Evolutionary conservation across 2,888 invertebrate species (phyloP), one percentile per base, ranked within the genome.

Genomic region (Agapostemon virescens): DNA sequence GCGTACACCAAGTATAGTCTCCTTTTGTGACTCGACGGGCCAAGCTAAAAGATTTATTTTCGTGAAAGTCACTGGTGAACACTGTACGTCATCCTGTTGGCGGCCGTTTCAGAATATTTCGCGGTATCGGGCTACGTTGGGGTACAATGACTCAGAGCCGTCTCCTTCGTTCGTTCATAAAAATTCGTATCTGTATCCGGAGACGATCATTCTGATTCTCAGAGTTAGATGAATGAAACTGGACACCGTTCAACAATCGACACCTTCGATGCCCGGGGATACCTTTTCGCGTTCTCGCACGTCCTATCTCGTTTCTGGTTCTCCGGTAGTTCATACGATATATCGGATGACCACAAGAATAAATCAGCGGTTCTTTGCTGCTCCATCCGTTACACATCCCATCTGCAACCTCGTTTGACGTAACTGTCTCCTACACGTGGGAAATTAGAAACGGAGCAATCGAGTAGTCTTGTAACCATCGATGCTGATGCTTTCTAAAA

Each of bases 271-370:
- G 68, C 30, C 40, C 61, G 68, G 61, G 77, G 82, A 71, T 84
- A 77, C 70, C 77, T 84, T 84, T 84, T 84, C 84, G 63, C 38
- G 81, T 36, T 71, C 76, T 52, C 38, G 36, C 33, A 52, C 78
- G 66, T 71, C 72, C 83, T 77, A 77, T 78, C 84, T 67, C 75
- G 45, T 75, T 67, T 83, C 79, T 77, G 76, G 55, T 61, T 73
- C 64, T 67, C 64, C 75, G 74, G 55, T 66, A 52, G 84, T 77
- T 61, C 84, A 82, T 84, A 61, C 77, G 84, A 84, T 84, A 81
- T 82, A 81, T 69, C 74, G 77, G 77, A 77, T 79, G 77, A 84
- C 84, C 84, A 33, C 82, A 74, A 77, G 80, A 84, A 83, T 61
- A 84, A 84, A 78, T 82, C 69, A 1, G n/a, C 67, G 74, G 78